Conservation (phyloP, 2,888 invertebrate genomes). For the Dascillus cervinus region DNA sequence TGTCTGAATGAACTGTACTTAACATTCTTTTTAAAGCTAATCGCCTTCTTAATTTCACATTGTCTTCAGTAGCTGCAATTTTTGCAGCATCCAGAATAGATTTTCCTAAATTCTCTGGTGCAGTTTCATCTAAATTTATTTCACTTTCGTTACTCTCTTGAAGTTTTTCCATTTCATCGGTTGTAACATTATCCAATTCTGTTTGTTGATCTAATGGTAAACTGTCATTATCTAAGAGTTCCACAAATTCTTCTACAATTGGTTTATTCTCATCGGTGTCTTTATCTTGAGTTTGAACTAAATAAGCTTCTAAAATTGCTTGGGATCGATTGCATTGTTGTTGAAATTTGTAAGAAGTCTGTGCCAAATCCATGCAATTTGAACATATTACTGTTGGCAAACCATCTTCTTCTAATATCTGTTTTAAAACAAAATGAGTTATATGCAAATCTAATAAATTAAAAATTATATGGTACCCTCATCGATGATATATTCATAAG, state of each 20-base stretch:
- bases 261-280: conserved; percentile 7
- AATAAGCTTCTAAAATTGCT: conserved; percentile 22
- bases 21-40: conserved; percentile 10
- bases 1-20: no score
- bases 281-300: conserved; percentile 14
- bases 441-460: background rate
- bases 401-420: conserved; percentile 24
- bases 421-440: background rate
- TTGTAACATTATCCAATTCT: background rate
- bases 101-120: conserved; percentile 6
- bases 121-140: conserved; percentile 5
- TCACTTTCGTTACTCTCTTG: background rate
- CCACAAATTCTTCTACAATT: conserved; percentile 5
- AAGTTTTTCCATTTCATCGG: background rate
- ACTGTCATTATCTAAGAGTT: conserved; percentile 3
- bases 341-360: conserved; percentile 25
- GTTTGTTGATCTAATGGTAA: background rate
- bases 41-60: conserved; percentile 10
- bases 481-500: conserved; percentile 25
- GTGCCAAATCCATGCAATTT: conserved; percentile 24
- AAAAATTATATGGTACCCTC: conserved; percentile 14
- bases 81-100: conserved; percentile 6
- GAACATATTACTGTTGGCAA: conserved; percentile 26
- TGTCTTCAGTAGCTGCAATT: conserved; percentile 15
- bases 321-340: conserved; percentile 27